Evolutionary conservation across 2,888 invertebrate species (phyloP).

Genomic region (Harpalus rubripes): DNA sequence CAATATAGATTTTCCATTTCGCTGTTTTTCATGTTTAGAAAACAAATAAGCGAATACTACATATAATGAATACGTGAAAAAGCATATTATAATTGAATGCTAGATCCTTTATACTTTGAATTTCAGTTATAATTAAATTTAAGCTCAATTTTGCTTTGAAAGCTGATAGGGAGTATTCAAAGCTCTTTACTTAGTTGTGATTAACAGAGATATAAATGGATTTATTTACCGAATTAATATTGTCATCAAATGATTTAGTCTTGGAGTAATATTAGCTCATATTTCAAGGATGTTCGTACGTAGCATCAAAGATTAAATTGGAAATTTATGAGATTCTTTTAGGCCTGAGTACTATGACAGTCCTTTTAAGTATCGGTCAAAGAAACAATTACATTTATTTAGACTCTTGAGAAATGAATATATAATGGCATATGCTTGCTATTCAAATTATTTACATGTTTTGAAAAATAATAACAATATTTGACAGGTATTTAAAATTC

Average conservation of each 20-base stretch:
- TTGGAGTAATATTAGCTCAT: not conserved
- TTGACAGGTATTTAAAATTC: too few species aligned
- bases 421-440: too few species aligned
- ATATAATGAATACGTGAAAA: not conserved
- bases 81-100: not conserved
- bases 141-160: slow-evolving; percentile 63
- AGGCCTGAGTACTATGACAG: too few species aligned
- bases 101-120: not conserved
- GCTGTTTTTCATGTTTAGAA: not conserved
- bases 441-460: too few species aligned
- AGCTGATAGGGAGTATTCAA: slow-evolving; percentile 1
- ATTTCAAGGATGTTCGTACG: not conserved
- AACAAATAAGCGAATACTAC: not conserved
- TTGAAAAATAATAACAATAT: too few species aligned
- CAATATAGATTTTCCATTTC: not conserved
- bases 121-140: slow-evolving; percentile 56
- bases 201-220: slow-evolving; percentile 52
- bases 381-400: too few species aligned
- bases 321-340: too few species aligned
- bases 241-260: not conserved
- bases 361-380: too few species aligned
- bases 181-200: slow-evolving; percentile 35
- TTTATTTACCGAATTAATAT: slow-evolving; percentile 58
- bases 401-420: too few species aligned
- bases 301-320: too few species aligned